Evolutionary conservation across 2,113 vertebrate genomes (phyloP).

Genomic region (Macaca mulatta): DNA sequence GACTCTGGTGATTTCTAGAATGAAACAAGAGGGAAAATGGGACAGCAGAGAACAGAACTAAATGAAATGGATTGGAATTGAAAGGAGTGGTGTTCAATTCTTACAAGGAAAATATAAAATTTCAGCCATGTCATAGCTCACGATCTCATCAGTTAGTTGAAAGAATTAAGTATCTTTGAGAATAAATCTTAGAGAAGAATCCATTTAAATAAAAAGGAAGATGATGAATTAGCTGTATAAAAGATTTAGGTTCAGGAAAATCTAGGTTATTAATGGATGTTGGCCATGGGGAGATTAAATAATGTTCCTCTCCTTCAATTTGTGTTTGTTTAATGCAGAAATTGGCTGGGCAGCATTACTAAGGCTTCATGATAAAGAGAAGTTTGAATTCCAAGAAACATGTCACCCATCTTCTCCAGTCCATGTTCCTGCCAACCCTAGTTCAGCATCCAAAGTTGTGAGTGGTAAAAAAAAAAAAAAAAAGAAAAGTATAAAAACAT

Average conservation of each 20-base stretch:
- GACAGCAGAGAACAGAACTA: background rate
- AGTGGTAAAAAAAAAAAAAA: background rate
- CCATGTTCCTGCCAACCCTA: background rate
- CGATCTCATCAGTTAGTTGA: background rate
- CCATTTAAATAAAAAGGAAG: background rate
- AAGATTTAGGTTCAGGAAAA: slow-evolving; percentile 6
- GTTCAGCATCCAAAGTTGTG: background rate
- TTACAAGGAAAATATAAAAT: background rate
- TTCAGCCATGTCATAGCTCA: background rate
- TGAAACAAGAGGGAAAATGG: background rate
- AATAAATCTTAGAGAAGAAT: slow-evolving; percentile 31
- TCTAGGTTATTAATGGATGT: background rate
- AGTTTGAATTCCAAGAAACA: slow-evolving; percentile 27
- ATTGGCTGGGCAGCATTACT: background rate
- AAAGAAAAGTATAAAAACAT: background rate
- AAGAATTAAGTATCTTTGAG: slow-evolving; percentile 10
- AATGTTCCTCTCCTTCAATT: slow-evolving; percentile 18
- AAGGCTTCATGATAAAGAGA: background rate
- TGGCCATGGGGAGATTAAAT: background rate
- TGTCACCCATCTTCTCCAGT: background rate
- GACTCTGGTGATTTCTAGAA: background rate
- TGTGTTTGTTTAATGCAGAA: slow-evolving; percentile 46
- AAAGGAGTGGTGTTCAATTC: background rate
- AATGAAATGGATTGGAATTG: background rate
- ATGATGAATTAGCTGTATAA: background rate